Evolutionary conservation across 2,113 vertebrate species (phyloP).

Genomic region (Burhinus bistriatus): DNA sequence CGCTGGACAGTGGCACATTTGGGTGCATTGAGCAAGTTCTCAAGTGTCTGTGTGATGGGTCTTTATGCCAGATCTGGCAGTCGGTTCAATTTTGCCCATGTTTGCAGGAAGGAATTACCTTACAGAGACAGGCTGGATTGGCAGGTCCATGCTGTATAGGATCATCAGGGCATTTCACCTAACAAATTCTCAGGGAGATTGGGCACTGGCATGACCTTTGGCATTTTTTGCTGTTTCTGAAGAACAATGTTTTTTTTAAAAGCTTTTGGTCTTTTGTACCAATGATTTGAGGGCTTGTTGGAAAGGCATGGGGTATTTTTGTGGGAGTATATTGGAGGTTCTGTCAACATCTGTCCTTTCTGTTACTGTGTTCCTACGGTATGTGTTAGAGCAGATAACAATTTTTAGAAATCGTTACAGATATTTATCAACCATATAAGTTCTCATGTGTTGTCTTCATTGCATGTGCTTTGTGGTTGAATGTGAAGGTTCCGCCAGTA

Average conservation of each 20-base stretch:
- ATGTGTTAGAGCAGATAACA: neutral
- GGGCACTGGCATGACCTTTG: neutral
- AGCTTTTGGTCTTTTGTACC: neutral
- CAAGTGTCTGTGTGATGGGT: neutral
- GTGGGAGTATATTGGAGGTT: neutral
- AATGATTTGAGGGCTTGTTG: neutral
- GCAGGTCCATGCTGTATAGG: neutral
- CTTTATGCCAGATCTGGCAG: neutral
- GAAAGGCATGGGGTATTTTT: neutral
- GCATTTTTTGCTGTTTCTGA: neutral
- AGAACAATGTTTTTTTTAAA: neutral
- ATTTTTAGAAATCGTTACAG: fast-evolving
- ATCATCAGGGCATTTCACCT: neutral
- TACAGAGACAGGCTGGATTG: neutral
- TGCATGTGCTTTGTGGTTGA: neutral
- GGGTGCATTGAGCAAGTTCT: neutral
- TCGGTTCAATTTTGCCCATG: fast-evolving
- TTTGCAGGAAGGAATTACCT: neutral
- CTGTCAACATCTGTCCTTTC: neutral
- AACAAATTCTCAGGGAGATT: neutral
- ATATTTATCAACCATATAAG: fast-evolving
- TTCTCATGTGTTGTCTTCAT: neutral
- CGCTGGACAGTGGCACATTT: neutral
- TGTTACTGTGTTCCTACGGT: neutral
- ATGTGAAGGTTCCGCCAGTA: slow-evolving; percentile 89